Conservation (phyloP, 37 sponge, comb jelly and placozoan genomes). For the Corticium candelabrum region DNA sequence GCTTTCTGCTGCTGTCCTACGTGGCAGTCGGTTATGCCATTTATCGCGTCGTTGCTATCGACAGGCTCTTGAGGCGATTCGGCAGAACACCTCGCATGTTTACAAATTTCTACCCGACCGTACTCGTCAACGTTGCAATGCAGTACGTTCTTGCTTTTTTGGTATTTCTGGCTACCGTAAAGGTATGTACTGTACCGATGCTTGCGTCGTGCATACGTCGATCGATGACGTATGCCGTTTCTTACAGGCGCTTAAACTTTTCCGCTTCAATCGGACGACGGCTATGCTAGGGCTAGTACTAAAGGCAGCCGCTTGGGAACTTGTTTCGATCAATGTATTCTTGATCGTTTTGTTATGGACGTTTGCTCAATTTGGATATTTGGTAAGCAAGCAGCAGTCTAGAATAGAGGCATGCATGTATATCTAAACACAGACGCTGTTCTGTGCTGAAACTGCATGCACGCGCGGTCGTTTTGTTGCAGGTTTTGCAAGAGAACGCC, state of each 20-base stretch:
- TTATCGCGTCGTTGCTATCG: background rate
- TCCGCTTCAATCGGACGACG: background rate
- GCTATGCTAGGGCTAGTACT: background rate
- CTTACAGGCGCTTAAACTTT: background rate
- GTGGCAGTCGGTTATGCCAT: background rate
- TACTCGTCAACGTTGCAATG: background rate
- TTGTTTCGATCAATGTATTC: no score
- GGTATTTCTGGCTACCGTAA: background rate
- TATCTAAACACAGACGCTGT: no score
- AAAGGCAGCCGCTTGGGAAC: no score
- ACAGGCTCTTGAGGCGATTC: background rate
- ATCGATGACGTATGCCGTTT: background rate
- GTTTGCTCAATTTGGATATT: no score
- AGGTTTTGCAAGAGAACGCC: no score
- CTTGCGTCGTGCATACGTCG: no score
- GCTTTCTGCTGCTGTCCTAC: background rate
- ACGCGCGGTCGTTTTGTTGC: no score
- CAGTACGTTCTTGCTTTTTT: background rate
- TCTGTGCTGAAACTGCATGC: no score
- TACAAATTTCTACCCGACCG: background rate
- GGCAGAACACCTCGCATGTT: background rate
- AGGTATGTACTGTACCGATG: no score
- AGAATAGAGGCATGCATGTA: no score
- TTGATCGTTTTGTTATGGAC: no score
- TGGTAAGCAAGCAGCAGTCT: no score